Percentiles rank a stretch among this genome's conserved stretches.
Conservation (phyloP, 2,797 vertebrate species). For the Muscicapa striata region DNA sequence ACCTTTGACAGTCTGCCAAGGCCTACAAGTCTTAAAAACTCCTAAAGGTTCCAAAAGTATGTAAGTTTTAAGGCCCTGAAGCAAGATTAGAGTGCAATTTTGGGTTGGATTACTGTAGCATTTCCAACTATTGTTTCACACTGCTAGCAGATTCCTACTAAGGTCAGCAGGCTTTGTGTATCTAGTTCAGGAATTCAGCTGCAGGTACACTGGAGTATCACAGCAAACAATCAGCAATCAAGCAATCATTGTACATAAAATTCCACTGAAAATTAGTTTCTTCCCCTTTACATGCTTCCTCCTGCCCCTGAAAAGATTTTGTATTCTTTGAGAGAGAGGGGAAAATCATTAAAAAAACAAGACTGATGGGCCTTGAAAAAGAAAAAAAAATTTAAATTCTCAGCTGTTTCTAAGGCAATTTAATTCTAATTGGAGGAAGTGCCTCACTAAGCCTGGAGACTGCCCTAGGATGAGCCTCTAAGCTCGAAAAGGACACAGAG, state of each 20-base stretch:
- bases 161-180: neutral
- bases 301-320: neutral
- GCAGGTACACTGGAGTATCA: neutral
- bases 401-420: slow-evolving; percentile 27
- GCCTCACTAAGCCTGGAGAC: neutral
- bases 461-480: neutral
- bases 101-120: neutral
- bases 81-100: neutral
- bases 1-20: neutral
- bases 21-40: neutral
- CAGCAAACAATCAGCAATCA: neutral
- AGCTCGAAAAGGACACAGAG: neutral
- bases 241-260: neutral
- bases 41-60: neutral
- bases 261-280: slow-evolving; percentile 19
- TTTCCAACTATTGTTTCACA: neutral
- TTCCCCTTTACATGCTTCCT: neutral
- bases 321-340: neutral
- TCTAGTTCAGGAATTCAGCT: neutral
- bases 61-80: neutral
- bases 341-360: slow-evolving; percentile 48
- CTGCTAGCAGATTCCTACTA: neutral
- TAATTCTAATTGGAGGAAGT: slow-evolving; percentile 50
- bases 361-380: neutral
- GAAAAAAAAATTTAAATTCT: neutral